Percentiles rank a stretch among this genome's conserved stretches.
These are phyloP conservation scores for Anthonomus grandis DNA, from an alignment of 1,140 invertebrate species.

Conservation along the genomic window DNA sequence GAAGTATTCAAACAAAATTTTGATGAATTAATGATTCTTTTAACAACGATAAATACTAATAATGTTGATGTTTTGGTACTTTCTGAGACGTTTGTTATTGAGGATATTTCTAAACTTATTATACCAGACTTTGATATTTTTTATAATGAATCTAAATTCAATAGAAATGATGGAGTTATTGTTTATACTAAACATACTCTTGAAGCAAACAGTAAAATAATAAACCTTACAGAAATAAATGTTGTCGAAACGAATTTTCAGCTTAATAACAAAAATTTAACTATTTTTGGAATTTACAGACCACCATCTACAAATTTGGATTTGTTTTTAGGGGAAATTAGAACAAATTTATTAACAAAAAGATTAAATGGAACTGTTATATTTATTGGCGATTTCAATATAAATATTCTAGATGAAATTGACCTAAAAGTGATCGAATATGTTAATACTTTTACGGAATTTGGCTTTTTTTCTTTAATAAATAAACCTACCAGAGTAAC, in stretches of 20 bases:
- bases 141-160: conserved; percentile 11
- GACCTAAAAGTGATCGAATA: not conserved
- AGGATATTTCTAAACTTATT: not conserved
- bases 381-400: conserved; percentile 10
- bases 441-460: not conserved
- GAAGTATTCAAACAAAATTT: conserved; percentile 10
- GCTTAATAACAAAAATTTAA: not conserved
- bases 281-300: not conserved
- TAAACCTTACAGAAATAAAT: conserved; percentile 5
- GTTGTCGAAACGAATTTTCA: not conserved
- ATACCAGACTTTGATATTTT: conserved; percentile 9
- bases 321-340: not conserved
- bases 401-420: not conserved
- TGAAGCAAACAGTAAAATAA: not conserved
- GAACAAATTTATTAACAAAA: not conserved
- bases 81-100: not conserved
- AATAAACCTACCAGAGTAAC: conserved; percentile 7
- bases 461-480: not conserved
- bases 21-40: conserved; percentile 5
- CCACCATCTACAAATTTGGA: not conserved
- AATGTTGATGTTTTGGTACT: conserved; percentile 2
- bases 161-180: conserved; percentile 12
- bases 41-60: conserved; percentile 2
- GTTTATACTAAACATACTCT: conserved; percentile 1
- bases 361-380: not conserved